These are phyloP conservation scores for Oncorhynchus kisutch DNA, from an alignment of 2,113 vertebrate species.

Conservation along the genomic window DNA sequence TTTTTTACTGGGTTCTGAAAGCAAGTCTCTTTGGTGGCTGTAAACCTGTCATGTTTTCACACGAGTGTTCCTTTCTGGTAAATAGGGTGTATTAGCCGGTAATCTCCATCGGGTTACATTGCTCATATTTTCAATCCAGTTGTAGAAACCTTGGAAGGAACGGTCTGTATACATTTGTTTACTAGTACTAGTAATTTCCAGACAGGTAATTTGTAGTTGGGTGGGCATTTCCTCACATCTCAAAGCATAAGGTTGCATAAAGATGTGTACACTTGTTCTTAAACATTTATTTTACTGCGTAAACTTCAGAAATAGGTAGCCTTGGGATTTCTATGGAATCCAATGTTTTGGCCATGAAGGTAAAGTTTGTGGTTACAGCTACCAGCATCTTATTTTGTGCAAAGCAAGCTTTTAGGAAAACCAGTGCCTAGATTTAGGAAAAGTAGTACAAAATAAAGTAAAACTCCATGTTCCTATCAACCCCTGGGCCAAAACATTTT, in stretches of 20 bases:
- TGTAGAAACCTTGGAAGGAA: background rate
- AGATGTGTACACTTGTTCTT: background rate
- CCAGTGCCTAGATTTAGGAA: too few relatives aligned
- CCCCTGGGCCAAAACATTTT: background rate
- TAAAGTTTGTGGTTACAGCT: constrained; percentile 5
- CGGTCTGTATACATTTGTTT: background rate
- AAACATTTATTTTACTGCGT: background rate
- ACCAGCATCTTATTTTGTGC: background rate
- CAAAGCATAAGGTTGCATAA: background rate
- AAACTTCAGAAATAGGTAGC: background rate
- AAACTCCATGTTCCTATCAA: constrained; percentile 5
- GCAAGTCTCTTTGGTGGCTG: constrained; percentile 5
- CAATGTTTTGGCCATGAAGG: background rate
- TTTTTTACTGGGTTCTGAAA: background rate
- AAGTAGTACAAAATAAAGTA: too few relatives aligned
- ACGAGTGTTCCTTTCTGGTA: constrained; percentile 13
- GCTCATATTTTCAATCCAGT: constrained; percentile 7
- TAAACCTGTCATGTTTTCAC: constrained; percentile 17
- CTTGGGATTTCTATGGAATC: background rate
- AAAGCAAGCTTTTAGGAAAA: too few relatives aligned
- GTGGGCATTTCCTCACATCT: constrained; percentile 12
- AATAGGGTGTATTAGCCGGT: background rate
- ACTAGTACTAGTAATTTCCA: background rate
- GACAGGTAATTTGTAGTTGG: background rate
- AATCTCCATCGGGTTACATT: constrained; percentile 1